Evolutionary conservation across 1,140 invertebrate species (phyloP), one percentile per base, ranked within the genome.

Genomic region (Sitophilus oryzae): DNA sequence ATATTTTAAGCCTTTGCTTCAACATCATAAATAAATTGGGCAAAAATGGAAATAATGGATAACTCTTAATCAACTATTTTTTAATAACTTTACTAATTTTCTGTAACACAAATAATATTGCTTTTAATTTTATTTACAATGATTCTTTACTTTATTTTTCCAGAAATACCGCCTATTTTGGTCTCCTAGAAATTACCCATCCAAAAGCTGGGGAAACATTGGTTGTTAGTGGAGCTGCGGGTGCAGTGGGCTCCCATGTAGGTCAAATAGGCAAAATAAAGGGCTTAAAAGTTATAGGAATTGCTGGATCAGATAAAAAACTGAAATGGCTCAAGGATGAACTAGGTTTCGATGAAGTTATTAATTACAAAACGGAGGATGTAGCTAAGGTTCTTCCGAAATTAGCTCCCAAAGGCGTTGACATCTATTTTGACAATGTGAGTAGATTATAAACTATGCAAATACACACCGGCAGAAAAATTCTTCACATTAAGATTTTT

Each of bases 351-450:
- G 82, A 89, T 66, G 61, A 71, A 55, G 82, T 77, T 1, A 82
- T 80, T 46, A 88, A 89, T 71, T 89, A 89, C 65, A 88, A 88
- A 71, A 82, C 68, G 0, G 71, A 70, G 6, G 65, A 83, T 54
- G 47, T 86, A 20, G 65, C 65, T 3, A 40, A 70, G 34, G 75
- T 72, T 25, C 68, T 88, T 11, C 79, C 74, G 58, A 72, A 82
- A 68, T 73, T 69, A 16, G 83, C 83, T 15, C 83, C 84, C 0
- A 71, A 83, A 14, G 82, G 81, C 19, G 70, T 87, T 1, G 82
- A 88, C 59, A 82, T 81, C 53, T 87, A 86, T 61, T 87, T 87
- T 71, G 85, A 87, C 63, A 87, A 87, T 71, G 85, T 86, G 49
- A 55, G 44, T 50, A 14, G 22, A 20, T 30, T 22, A 15, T 21